phyloP scores from a whole-genome alignment of 1,140 invertebrate genomes.

The Triops cancriformis region DNA sequence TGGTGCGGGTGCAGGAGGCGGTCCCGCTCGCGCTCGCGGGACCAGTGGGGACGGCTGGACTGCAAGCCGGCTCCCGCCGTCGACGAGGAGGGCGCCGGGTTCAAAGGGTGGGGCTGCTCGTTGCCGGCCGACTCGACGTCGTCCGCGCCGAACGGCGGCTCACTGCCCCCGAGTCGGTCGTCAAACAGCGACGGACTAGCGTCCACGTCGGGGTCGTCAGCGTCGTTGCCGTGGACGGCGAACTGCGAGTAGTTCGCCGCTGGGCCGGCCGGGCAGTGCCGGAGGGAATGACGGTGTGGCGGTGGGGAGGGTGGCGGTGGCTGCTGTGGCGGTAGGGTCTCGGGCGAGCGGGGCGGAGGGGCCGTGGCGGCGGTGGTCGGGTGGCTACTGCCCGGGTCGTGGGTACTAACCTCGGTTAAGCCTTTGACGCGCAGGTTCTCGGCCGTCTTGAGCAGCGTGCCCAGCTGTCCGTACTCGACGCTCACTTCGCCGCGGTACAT shows the following conservation, averaged over 20 bases:
- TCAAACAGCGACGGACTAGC: background rate
- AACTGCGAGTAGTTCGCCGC: background rate
- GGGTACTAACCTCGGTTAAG: conserved; percentile 65
- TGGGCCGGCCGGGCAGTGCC: background rate
- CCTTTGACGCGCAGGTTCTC: conserved; percentile 86
- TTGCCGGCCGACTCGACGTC: background rate
- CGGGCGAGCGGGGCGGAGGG: background rate
- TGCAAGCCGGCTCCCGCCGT: background rate
- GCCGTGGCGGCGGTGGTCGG: background rate
- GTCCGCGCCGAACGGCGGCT: background rate
- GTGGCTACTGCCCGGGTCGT: background rate
- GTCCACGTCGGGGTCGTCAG: background rate
- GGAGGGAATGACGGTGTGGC: background rate
- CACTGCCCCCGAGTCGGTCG: background rate
- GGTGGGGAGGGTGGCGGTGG: background rate
- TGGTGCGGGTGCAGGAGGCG: conserved; percentile 1
- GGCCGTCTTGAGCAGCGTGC: conserved; percentile 80
- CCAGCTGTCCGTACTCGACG: conserved; percentile 84
- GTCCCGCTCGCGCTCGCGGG: background rate
- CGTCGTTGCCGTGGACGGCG: background rate
- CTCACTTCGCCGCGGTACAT: conserved; percentile 95
- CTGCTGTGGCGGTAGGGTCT: background rate
- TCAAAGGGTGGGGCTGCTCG: background rate
- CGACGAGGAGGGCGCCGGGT: background rate
- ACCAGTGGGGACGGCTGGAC: background rate